These are phyloP conservation scores for Xanthia togata DNA, from an alignment of 2,888 invertebrate species.

Conservation along the genomic window DNA sequence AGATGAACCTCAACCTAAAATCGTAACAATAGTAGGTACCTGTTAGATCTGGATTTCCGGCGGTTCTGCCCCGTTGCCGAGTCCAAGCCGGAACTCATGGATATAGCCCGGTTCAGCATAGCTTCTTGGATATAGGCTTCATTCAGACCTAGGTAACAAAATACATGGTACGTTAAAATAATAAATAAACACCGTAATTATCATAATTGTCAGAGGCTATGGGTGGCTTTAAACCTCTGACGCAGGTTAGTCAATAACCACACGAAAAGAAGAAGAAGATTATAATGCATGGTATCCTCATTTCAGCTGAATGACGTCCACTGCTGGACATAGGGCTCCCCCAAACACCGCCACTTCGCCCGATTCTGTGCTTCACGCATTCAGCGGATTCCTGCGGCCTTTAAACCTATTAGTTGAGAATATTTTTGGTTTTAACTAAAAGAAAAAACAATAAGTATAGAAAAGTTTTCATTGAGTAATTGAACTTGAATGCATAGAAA, in stretches of 20 bases:
- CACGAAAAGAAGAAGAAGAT: too few relatives aligned
- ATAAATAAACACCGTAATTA: not conserved
- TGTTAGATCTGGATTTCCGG: conserved; percentile 80
- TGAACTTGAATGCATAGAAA: not conserved
- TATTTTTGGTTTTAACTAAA: not conserved
- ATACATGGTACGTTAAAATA: not conserved
- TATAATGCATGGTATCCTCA: too few relatives aligned
- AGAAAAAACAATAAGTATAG: not conserved
- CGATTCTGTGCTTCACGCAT: too few relatives aligned
- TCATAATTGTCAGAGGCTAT: not conserved
- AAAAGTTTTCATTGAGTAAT: not conserved
- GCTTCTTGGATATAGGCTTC: conserved; percentile 78
- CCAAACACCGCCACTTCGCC: too few relatives aligned
- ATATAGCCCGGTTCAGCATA: conserved; percentile 83
- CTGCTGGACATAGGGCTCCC: too few relatives aligned
- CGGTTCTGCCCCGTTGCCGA: conserved; percentile 76
- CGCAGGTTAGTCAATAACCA: too few relatives aligned
- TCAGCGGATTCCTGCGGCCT: too few relatives aligned
- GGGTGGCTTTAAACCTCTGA: too few relatives aligned
- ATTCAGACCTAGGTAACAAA: conserved; percentile 76
- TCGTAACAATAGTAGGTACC: conserved; percentile 69
- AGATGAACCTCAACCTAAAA: not conserved
- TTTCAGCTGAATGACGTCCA: too few relatives aligned
- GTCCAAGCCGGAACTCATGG: conserved; percentile 87
- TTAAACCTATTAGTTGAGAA: not conserved